Conservation (phyloP, 2,888 invertebrate species). For the Vannuccia rotundouncinata region DNA sequence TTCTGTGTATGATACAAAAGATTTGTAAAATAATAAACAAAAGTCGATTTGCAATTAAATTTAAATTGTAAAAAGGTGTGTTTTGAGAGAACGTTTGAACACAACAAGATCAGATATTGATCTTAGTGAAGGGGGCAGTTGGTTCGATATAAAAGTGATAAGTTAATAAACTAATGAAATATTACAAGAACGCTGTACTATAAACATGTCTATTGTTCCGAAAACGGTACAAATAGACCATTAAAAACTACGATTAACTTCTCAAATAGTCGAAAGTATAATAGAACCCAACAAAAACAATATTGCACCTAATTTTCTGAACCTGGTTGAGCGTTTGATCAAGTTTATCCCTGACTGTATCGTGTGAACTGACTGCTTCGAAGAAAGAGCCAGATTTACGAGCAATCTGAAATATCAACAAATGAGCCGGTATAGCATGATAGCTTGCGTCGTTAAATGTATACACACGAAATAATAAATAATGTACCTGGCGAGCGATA, state of each 20-base stretch:
- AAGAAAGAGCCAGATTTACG: slow-evolving; percentile 93
- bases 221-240: too few species aligned
- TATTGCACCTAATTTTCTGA: slow-evolving; percentile 1
- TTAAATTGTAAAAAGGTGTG: too few species aligned
- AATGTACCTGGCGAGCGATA: slow-evolving; percentile 69
- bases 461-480: neutral
- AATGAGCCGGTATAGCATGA: neutral
- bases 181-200: too few species aligned
- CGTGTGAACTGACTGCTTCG: slow-evolving; percentile 94
- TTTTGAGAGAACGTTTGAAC: too few species aligned
- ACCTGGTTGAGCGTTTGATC: slow-evolving; percentile 62
- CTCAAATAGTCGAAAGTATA: neutral
- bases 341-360: slow-evolving; percentile 90
- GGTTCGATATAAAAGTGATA: too few species aligned
- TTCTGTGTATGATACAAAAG: too few species aligned
- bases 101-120: too few species aligned
- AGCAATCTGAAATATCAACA: slow-evolving; percentile 61
- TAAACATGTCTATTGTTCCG: too few species aligned
- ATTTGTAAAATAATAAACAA: too few species aligned
- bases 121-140: too few species aligned
- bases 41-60: too few species aligned
- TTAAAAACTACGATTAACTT: neutral
- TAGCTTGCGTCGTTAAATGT: neutral
- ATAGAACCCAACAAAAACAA: neutral
- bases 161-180: too few species aligned